Evolutionary conservation across 2,888 invertebrate species (phyloP).

Genomic region (Eucriotettix oculatus): DNA sequence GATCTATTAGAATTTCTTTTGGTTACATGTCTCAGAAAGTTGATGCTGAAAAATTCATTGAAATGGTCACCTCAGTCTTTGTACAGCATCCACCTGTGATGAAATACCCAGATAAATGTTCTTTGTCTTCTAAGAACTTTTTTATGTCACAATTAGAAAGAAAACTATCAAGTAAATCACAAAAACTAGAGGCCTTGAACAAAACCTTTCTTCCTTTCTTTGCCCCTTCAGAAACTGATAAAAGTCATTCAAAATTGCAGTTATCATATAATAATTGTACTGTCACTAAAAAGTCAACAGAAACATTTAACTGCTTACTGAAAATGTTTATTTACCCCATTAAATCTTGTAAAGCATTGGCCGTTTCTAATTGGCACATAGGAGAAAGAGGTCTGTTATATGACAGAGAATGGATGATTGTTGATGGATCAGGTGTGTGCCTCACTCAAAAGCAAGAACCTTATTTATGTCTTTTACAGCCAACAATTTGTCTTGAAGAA

Average conservation of each 20-base stretch:
- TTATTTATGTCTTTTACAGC: conserved; percentile 60
- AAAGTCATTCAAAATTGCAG: too few relatives aligned
- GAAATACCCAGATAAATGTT: conserved; percentile 23
- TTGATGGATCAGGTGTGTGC: conserved; percentile 61
- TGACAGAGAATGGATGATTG: conserved; percentile 90
- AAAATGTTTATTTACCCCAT: conserved; percentile 46
- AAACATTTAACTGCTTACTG: too few relatives aligned
- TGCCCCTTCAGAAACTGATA: too few relatives aligned
- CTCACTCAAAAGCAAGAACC: conserved; percentile 77
- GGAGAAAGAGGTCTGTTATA: conserved; percentile 62
- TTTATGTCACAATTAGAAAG: conserved; percentile 3
- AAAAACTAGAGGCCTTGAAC: not conserved
- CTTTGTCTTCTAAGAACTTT: not conserved
- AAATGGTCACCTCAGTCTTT: conserved; percentile 64
- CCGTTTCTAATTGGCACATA: conserved; percentile 55
- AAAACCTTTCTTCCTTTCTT: too few relatives aligned
- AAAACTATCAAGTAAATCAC: not conserved
- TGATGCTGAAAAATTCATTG: conserved; percentile 53
- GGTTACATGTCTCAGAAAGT: conserved; percentile 70
- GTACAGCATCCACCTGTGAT: conserved; percentile 30
- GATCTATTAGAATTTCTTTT: conserved; percentile 81
- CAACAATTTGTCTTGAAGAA: conserved; percentile 44
- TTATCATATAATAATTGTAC: too few relatives aligned
- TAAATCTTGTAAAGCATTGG: conserved; percentile 76
- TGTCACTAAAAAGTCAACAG: too few relatives aligned